Conservation (phyloP, 2,797 vertebrate genomes). For the Gymnopithys bicolor region DNA sequence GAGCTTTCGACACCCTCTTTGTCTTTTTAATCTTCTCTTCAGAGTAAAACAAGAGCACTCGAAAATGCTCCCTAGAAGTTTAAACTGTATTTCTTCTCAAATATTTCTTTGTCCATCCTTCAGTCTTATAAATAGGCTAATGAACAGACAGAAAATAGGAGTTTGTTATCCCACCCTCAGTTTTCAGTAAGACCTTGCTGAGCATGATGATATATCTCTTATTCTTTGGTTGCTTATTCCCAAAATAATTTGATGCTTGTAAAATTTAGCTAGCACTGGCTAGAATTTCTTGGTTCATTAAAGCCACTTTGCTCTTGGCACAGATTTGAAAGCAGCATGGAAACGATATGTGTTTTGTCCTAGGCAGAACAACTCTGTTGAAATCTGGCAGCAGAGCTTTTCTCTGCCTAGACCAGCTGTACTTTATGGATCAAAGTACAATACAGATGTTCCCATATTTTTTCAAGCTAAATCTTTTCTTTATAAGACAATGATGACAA, state of each 20-base stretch:
- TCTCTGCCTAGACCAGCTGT: neutral
- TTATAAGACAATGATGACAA: neutral
- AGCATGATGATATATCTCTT: neutral
- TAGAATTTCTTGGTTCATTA: neutral
- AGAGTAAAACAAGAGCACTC: neutral
- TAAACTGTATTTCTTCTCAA: neutral
- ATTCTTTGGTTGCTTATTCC: neutral
- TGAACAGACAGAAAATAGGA: neutral
- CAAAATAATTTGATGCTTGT: neutral
- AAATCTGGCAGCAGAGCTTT: neutral
- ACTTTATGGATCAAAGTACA: neutral
- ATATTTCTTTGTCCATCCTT: neutral
- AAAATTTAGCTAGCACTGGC: neutral
- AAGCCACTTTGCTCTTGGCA: neutral
- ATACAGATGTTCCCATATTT: neutral
- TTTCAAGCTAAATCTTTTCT: neutral
- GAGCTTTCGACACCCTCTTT: neutral
- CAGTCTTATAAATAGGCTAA: neutral
- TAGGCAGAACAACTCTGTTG: neutral
- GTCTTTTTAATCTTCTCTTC: neutral
- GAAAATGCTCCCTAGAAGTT: neutral
- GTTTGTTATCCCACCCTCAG: neutral
- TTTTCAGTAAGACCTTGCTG: neutral
- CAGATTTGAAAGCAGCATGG: neutral
- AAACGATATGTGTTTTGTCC: neutral